phyloP scores from a whole-genome alignment of 2,113 vertebrate genomes.

The Oenanthe oenanthe region DNA sequence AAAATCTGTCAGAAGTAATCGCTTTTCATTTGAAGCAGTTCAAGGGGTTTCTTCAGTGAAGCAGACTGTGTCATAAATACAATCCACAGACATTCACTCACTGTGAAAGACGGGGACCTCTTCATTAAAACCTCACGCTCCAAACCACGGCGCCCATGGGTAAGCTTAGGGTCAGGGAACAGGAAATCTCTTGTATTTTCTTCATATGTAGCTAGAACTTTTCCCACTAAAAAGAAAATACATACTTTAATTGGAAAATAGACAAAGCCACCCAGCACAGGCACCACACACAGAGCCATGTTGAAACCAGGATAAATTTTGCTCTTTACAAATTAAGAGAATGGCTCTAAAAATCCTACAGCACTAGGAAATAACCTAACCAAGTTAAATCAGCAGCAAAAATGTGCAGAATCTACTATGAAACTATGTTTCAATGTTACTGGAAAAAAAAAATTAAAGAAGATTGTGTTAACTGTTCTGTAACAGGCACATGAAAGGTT shows the following conservation, averaged over 20 bases:
- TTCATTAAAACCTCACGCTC: constrained; percentile 90
- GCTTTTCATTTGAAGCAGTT: constrained; percentile 31
- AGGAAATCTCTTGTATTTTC: constrained; percentile 90
- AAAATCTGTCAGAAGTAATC: constrained; percentile 42
- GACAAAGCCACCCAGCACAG: constrained; percentile 1
- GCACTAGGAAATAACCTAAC: not conserved
- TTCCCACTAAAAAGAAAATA: constrained; percentile 81
- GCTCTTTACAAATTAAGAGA: not conserved
- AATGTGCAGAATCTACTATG: not conserved
- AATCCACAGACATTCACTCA: constrained; percentile 73
- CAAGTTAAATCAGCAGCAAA: not conserved
- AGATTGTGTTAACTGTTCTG: not conserved
- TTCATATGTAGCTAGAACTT: constrained; percentile 84
- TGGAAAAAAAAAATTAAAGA: not conserved
- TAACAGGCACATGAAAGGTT: not conserved
- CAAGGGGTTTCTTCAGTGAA: constrained; percentile 31
- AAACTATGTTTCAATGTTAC: not conserved
- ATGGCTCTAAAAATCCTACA: not conserved
- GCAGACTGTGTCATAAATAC: constrained; percentile 7
- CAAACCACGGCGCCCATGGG: constrained; percentile 72
- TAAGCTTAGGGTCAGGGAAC: constrained; percentile 84
- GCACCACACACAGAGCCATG: not conserved
- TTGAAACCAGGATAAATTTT: not conserved
- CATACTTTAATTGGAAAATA: constrained; percentile 51
- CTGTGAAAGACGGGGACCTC: constrained; percentile 82